Conservation (phyloP, 2,888 invertebrate species). For the Caenorhabditis auriculariae region DNA sequence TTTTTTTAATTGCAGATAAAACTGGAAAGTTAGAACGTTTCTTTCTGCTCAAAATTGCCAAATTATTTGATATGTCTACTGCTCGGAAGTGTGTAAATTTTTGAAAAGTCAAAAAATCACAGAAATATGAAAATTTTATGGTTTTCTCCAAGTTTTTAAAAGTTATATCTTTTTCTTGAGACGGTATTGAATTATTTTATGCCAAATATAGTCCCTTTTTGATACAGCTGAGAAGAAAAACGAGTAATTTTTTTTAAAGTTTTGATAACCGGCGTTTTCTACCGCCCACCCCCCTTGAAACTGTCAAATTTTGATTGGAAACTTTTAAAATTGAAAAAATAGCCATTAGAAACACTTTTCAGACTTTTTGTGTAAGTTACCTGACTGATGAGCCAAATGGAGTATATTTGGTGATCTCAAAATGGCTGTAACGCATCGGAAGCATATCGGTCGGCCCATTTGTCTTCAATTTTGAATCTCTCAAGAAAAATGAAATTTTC, state of each 20-base stretch:
- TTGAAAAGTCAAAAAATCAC: too few species aligned
- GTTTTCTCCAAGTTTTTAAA: not conserved
- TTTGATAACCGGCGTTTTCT: too few species aligned
- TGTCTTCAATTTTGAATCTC: slow-evolving; percentile 20
- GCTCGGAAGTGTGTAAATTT: too few species aligned
- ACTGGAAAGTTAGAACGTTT: too few species aligned
- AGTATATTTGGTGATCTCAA: slow-evolving; percentile 41
- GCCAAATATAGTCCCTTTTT: too few species aligned
- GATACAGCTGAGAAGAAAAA: too few species aligned
- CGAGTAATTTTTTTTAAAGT: too few species aligned
- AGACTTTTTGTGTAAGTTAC: slow-evolving; percentile 8
- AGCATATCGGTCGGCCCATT: slow-evolving; percentile 48
- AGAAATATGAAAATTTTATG: too few species aligned
- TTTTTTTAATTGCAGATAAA: not conserved
- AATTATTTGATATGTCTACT: too few species aligned
- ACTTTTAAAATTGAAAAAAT: too few species aligned
- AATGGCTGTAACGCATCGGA: slow-evolving; percentile 48
- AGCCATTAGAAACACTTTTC: too few species aligned
- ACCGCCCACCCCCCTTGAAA: not conserved
- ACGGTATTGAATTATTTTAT: not conserved
- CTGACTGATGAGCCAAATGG: slow-evolving; percentile 49
- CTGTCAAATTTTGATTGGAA: not conserved
- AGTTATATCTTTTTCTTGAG: not conserved
- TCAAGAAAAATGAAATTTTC: not conserved
- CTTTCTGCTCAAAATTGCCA: too few species aligned